phyloP scores from a whole-genome alignment of 23 tunicate species.

The Ciona savignyi region DNA sequence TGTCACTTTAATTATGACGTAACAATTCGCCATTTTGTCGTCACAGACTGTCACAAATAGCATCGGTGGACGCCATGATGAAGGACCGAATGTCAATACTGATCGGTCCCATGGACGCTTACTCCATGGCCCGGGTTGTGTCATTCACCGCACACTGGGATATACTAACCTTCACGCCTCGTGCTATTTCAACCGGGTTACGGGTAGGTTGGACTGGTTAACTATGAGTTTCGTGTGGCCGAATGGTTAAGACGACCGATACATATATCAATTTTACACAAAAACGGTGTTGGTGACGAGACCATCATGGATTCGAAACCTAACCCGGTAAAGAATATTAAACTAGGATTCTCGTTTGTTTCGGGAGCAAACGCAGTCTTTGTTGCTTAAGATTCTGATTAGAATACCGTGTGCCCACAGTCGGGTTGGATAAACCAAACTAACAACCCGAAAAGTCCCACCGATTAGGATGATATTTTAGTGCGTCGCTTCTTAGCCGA shows the following conservation, averaged over 20 bases:
- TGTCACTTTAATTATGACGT: background rate
- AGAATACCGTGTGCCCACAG: too few relatives aligned
- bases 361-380: too few relatives aligned
- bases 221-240: background rate
- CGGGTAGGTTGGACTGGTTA: slow-evolving; percentile 31
- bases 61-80: slow-evolving; percentile 63
- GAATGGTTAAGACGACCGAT: background rate
- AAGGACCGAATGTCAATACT: slow-evolving; percentile 50
- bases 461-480: too few relatives aligned
- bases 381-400: background rate
- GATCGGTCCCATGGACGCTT: slow-evolving; percentile 82
- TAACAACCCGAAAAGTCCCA: too few relatives aligned
- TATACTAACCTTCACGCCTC: slow-evolving; percentile 53
- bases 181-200: slow-evolving; percentile 38
- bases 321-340: too few relatives aligned
- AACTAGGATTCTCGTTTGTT: too few relatives aligned
- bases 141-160: slow-evolving; percentile 61
- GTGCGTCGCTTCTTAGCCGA: too few relatives aligned
- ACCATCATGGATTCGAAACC: too few relatives aligned
- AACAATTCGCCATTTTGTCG: background rate
- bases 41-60: slow-evolving; percentile 63
- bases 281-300: too few relatives aligned
- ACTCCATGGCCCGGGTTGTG: slow-evolving; percentile 59
- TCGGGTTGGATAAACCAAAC: too few relatives aligned
- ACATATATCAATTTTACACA: too few relatives aligned